Evolutionary conservation across 2,113 vertebrate genomes (phyloP).

Genomic region (Centropristis striata): DNA sequence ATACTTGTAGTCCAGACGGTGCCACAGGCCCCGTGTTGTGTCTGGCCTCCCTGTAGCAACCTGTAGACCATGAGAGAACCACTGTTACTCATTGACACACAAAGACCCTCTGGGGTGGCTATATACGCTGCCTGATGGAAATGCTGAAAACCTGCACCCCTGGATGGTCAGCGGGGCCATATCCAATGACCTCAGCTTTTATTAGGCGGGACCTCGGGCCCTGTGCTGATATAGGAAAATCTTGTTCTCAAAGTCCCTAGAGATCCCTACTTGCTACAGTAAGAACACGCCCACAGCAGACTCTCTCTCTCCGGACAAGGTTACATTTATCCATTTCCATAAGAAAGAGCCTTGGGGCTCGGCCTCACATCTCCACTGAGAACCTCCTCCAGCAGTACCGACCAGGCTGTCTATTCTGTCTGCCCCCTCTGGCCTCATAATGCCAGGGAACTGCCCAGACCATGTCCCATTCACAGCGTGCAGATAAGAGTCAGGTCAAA

Average conservation of each 20-base stretch:
- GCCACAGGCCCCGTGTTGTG: slow-evolving; percentile 88
- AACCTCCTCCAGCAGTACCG: slow-evolving; percentile 23
- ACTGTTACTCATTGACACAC: slow-evolving; percentile 56
- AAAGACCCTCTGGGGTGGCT: slow-evolving; percentile 51
- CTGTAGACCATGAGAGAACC: slow-evolving; percentile 80
- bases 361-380: slow-evolving; percentile 29
- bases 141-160: slow-evolving; percentile 60
- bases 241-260: slow-evolving; percentile 46
- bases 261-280: slow-evolving; percentile 11
- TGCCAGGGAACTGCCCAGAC: slow-evolving; percentile 46
- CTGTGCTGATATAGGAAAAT: slow-evolving; percentile 51
- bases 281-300: slow-evolving; percentile 25
- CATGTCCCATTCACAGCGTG: slow-evolving; percentile 41
- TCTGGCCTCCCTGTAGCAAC: slow-evolving; percentile 66
- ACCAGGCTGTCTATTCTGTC: slow-evolving; percentile 20
- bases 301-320: slow-evolving; percentile 37
- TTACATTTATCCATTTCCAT: slow-evolving; percentile 74
- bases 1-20: slow-evolving; percentile 91
- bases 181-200: slow-evolving; percentile 68
- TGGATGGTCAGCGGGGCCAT: slow-evolving; percentile 52
- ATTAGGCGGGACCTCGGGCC: slow-evolving; percentile 34
- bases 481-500: slow-evolving; percentile 59
- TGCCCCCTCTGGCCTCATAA: slow-evolving; percentile 20
- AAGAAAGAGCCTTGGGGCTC: slow-evolving; percentile 57
- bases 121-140: slow-evolving; percentile 48